A percentile compares a stretch with the other conserved stretches of the same genome.
phyloP scores from a whole-genome alignment of 2,113 vertebrate genomes.

The Menidia beryllina region DNA sequence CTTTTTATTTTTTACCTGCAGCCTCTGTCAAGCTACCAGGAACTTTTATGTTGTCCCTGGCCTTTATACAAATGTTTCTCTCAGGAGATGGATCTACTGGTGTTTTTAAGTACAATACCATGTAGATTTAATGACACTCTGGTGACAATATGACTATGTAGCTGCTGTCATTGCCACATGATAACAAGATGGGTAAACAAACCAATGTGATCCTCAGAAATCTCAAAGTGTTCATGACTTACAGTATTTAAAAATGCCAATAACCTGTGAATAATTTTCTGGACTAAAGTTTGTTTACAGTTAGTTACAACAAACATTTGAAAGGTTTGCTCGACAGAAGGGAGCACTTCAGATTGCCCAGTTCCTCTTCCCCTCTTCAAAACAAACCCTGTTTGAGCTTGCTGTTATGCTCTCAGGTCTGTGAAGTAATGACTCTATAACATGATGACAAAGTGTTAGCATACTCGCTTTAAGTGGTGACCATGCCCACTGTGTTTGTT shows the following conservation, averaged over 20 bases:
- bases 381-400: neutral
- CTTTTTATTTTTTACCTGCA: too few relatives aligned
- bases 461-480: neutral
- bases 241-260: too few relatives aligned
- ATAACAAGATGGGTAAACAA: too few relatives aligned
- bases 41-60: constrained; percentile 4
- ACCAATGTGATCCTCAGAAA: neutral
- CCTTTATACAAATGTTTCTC: neutral
- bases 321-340: neutral
- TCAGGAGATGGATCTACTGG: constrained; percentile 15
- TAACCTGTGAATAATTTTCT: too few relatives aligned
- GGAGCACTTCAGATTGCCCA: neutral
- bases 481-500: neutral
- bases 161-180: neutral
- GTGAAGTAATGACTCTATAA: too few relatives aligned
- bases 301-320: neutral
- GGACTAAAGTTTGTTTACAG: too few relatives aligned
- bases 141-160: neutral
- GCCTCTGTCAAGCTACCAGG: constrained; percentile 21
- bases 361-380: neutral
- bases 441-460: too few relatives aligned
- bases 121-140: constrained; percentile 15
- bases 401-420: neutral
- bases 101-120: neutral
- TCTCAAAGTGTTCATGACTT: neutral